phyloP scores from a whole-genome alignment of 1,140 invertebrate genomes.

The Ganaspis sp. region DNA sequence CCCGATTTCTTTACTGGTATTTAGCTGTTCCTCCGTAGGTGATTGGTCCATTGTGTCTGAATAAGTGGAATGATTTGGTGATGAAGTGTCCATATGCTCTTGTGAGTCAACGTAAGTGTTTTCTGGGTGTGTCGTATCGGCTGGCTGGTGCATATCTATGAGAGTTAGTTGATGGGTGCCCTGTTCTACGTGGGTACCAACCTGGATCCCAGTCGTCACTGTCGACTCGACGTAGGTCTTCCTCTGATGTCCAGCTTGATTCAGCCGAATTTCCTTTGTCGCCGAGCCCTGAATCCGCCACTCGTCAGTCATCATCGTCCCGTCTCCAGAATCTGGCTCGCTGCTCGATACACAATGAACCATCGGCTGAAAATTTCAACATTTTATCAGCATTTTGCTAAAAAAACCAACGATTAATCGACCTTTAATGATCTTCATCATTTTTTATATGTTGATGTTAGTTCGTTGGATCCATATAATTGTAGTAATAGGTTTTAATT shows the following conservation, averaged over 20 bases:
- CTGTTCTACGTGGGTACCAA: conserved; percentile 74
- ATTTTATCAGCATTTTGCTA: conserved; percentile 8
- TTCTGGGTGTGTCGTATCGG: conserved; percentile 75
- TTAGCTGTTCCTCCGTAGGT: conserved; percentile 49
- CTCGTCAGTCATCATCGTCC: conserved; percentile 67
- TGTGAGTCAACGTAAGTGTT: conserved; percentile 71
- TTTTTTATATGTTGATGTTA: no score
- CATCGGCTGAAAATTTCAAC: conserved; percentile 81
- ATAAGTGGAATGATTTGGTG: conserved; percentile 73
- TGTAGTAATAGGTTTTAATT: no score
- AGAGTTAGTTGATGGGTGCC: conserved; percentile 71
- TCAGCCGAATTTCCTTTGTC: conserved; percentile 67
- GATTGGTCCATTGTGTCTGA: conserved; percentile 65
- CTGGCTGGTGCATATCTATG: conserved; percentile 73
- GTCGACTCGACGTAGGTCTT: conserved; percentile 77
- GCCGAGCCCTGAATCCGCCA: conserved; percentile 71
- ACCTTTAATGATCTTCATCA: no score
- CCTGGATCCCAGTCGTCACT: conserved; percentile 75
- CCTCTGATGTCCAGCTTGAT: conserved; percentile 62
- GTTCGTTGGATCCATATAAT: no score
- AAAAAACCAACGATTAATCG: no score
- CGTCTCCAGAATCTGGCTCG: conserved; percentile 84
- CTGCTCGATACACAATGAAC: conserved; percentile 91
- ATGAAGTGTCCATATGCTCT: conserved; percentile 72
- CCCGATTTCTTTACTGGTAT: conserved; percentile 55